phyloP scores from a whole-genome alignment of 2,888 invertebrate genomes.

The Herminia tarsipennalis region DNA sequence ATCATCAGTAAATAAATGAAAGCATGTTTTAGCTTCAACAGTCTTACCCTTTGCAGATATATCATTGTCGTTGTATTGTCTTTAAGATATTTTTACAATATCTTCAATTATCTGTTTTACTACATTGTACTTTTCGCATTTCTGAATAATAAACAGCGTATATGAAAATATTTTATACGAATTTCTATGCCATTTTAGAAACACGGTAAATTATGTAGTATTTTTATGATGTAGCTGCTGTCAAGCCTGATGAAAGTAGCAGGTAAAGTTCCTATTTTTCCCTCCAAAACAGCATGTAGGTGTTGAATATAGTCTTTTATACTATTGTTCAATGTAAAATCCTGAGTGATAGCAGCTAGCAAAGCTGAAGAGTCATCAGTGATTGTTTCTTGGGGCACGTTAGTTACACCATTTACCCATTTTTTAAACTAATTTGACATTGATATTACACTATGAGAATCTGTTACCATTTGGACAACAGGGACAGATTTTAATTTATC shows the following conservation, averaged over 20 bases:
- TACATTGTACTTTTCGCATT: not conserved
- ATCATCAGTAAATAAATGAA: no score
- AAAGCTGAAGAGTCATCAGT: not conserved
- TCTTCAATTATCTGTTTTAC: slow-evolving; percentile 8
- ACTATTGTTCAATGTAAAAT: not conserved
- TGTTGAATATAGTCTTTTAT: not conserved
- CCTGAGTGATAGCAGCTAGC: not conserved
- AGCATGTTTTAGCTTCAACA: not conserved
- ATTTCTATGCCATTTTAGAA: not conserved
- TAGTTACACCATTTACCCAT: not conserved
- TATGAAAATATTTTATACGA: not conserved
- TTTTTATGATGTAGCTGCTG: no score
- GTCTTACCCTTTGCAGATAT: not conserved
- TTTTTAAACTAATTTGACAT: not conserved
- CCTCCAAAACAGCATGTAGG: slow-evolving; percentile 2
- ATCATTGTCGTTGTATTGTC: not conserved
- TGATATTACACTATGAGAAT: not conserved
- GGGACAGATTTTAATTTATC: no score
- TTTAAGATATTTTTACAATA: slow-evolving; percentile 2
- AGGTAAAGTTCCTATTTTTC: no score
- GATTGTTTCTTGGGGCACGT: no score
- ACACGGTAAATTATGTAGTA: slow-evolving; percentile 3
- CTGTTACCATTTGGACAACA: no score
- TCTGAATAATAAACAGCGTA: slow-evolving; percentile 1
- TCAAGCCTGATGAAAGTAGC: no score